Conservation (phyloP, 2,113 vertebrate genomes). For the Psittacus erithacus region DNA sequence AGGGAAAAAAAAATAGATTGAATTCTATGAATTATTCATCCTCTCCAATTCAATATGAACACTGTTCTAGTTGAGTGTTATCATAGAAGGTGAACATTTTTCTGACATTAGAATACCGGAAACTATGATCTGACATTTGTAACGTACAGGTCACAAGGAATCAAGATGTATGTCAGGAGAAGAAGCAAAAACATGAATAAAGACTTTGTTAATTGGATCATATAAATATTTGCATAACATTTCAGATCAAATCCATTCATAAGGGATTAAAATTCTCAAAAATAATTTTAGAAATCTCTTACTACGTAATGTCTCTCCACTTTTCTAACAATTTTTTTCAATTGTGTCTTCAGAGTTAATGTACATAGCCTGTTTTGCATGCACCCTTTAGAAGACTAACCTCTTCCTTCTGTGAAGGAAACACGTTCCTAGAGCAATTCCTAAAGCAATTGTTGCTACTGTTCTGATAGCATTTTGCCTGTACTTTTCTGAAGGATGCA, state of each 20-base stretch:
- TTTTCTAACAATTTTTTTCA: not conserved
- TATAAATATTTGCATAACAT: not conserved
- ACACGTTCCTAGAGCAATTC: not conserved
- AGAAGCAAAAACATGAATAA: not conserved
- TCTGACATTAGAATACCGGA: conserved; percentile 4
- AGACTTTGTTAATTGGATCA: not conserved
- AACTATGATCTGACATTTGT: conserved; percentile 26
- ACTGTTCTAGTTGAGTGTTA: conserved; percentile 2
- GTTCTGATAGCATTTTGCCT: not conserved
- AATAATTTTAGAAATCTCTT: not conserved
- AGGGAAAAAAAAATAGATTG: conserved; percentile 8
- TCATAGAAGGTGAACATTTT: not conserved
- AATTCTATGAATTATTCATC: conserved; percentile 39
- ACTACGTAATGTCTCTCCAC: not conserved
- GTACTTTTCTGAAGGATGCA: not conserved
- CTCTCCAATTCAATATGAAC: conserved; percentile 18
- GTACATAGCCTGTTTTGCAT: not conserved
- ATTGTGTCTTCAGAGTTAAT: not conserved
- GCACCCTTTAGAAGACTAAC: not conserved
- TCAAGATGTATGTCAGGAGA: not conserved
- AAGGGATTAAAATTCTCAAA: not conserved
- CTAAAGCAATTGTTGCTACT: not conserved
- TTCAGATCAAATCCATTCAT: not conserved
- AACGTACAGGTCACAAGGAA: not conserved
- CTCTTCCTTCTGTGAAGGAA: not conserved